phyloP scores from a whole-genome alignment of 2,797 vertebrate genomes.

The Anisognathus igniventris region DNA sequence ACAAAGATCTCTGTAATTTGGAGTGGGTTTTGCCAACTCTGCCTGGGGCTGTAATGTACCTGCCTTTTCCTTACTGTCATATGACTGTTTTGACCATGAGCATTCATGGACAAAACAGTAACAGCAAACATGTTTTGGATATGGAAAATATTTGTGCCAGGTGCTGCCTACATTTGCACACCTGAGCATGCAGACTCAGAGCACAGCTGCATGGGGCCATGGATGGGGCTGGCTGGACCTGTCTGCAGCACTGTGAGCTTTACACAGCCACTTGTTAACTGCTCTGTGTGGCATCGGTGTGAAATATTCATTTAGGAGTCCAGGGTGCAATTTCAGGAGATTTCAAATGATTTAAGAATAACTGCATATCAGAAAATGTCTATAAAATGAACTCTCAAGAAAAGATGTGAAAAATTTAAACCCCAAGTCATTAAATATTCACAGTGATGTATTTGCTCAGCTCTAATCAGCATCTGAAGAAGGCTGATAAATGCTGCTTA shows the following conservation, averaged over 20 bases:
- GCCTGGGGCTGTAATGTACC: background rate
- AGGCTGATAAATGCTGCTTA: background rate
- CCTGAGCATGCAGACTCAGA: background rate
- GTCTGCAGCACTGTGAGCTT: background rate
- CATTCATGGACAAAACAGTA: background rate
- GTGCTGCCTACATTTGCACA: background rate
- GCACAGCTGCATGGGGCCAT: background rate
- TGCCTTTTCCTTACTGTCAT: background rate
- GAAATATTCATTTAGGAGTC: background rate
- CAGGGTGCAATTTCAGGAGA: background rate
- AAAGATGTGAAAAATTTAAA: background rate
- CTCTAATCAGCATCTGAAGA: background rate
- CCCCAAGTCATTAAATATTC: background rate
- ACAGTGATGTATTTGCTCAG: background rate
- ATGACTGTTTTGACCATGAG: background rate
- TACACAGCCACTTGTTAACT: background rate
- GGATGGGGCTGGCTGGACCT: background rate
- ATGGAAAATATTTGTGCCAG: background rate
- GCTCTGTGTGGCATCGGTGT: rapidly evolving
- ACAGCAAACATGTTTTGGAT: background rate
- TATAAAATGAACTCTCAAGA: background rate
- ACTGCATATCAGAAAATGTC: background rate
- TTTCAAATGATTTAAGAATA: background rate
- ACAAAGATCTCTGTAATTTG: background rate
- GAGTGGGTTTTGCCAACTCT: background rate